Evolutionary conservation across 2,797 vertebrate genomes (phyloP), one percentile per base, ranked within the genome.

Genomic region (Artibeus lituratus): DNA sequence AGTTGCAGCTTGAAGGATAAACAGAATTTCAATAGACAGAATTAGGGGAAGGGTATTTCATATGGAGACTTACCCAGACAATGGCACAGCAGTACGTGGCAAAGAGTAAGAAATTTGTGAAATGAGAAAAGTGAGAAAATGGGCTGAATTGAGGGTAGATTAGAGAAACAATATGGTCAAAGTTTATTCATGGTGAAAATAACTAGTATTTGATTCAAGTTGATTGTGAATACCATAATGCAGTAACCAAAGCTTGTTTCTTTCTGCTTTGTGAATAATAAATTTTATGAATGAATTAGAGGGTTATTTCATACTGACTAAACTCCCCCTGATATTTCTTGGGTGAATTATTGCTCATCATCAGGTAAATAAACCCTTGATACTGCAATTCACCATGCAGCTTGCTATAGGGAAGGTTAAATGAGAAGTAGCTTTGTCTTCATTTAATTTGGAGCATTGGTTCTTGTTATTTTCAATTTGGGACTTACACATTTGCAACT

Each of bases 391-490:
- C 47, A 70, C 53, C n/a, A 47, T 53, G 67, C 65, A 55, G 5
- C 57, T 80, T 95, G 22, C 83, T 94, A n/a, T 8, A 87, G 53
- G 91, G 78, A 81, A 76, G 26, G 7, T 10, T 57, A 94, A 90
- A 83, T 49, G 80, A 96, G 53, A 82, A 78, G 69, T 6, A 77
- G 26, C 76, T 94, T n/a, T n/a, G 16, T 53, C 89, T 92, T 95
- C 76, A 55, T 39, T 18, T 37, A 94, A 89, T 88, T 83, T 89
- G 53, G 47, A 91, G 24, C 59, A 53, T 24, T 37, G 7, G 35
- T 73, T 72, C 47, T 94, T 85, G 10, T 67, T 87, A 87, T 88
- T 94, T 96, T 87, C 91, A 76, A 39, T 49, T 47, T 94, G 37
- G 81, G 32, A 14, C 74, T 95, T 62, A 55, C 80, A 29, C 57